Evolutionary conservation across 2,113 vertebrate genomes (phyloP), one percentile per base, ranked within the genome.

Genomic region (Dipodomys merriami): DNA sequence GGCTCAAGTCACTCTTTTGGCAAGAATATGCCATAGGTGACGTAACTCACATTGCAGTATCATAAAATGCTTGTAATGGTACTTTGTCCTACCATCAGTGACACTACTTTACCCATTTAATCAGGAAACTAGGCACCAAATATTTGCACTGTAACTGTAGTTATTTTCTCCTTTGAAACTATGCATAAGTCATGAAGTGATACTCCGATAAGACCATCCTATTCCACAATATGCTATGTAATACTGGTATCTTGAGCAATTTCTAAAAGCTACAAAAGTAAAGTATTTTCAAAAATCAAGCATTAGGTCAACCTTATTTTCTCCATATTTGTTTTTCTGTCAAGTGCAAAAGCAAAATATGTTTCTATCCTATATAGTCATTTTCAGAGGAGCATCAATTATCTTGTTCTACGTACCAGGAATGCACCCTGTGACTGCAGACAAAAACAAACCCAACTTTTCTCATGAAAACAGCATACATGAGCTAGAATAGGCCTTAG

Each of bases 401-500:
- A 39, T n/a, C 1, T 12, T 71, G 2, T 39, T 80, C 83, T 88
- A 18, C 79, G 44, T 39, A 30, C 10, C 35, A 82, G 74, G 68
- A 39, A 23, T 83, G 65, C 78, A 33, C 74, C 69, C 15, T 72
- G 83, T 87, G 88, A 74, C 49, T 71, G 9, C 11, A 90, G n/a
- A 81, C 60, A 85, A 86, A 91, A 94, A 93, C 93, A 93, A 88
- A 88, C 27, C 90, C 90, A 60, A 76, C 79, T 62, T 74, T 71
- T 87, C 88, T 39, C 68, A 25, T n/a, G 92, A 69, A 78, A 84
- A 46, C 0, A 3, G 15, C 30, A 53, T 20, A 30, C 23, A 13
- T 39, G 62, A 86, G 71, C 29, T 64, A 72, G 7, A 30, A 79
- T 0, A 67, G 18, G 68, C 80, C 29, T 30, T 29, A 49, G 29